Conservation (phyloP, 2,888 invertebrate species). For the Lysandra coridon region DNA sequence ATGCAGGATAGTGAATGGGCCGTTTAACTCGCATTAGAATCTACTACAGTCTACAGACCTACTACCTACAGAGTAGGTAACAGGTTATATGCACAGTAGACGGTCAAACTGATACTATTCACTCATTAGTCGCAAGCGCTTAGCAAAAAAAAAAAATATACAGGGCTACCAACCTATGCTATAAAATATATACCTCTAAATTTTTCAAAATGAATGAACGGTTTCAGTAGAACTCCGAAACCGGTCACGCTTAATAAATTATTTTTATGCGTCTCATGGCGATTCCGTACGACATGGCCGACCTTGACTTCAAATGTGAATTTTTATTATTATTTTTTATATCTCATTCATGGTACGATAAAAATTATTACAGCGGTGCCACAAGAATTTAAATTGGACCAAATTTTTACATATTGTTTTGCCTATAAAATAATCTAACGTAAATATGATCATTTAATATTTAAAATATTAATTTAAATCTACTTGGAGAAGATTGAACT, state of each 20-base stretch:
- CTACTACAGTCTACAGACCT: no score
- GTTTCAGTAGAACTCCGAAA: neutral
- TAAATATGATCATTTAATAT: neutral
- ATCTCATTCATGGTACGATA: constrained; percentile 18
- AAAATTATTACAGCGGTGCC: constrained; percentile 6
- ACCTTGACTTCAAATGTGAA: constrained; percentile 50
- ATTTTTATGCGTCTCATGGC: neutral
- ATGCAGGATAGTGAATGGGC: no score
- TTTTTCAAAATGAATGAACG: neutral
- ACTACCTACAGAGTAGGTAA: no score
- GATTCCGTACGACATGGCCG: constrained; percentile 47
- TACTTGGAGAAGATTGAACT: neutral
- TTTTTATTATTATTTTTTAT: constrained; percentile 23
- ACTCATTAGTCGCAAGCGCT: neutral
- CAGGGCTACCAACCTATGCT: neutral
- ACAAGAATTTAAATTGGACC: neutral
- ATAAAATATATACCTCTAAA: neutral
- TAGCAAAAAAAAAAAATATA: neutral
- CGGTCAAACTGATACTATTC: neutral
- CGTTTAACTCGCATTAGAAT: no score
- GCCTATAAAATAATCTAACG: neutral
- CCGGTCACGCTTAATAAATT: constrained; percentile 25
- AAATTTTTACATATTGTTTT: neutral
- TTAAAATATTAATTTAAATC: neutral
- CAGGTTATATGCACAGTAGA: neutral